Conservation (phyloP, 2,113 vertebrate species). For the Phrynocephalus versicolor region DNA sequence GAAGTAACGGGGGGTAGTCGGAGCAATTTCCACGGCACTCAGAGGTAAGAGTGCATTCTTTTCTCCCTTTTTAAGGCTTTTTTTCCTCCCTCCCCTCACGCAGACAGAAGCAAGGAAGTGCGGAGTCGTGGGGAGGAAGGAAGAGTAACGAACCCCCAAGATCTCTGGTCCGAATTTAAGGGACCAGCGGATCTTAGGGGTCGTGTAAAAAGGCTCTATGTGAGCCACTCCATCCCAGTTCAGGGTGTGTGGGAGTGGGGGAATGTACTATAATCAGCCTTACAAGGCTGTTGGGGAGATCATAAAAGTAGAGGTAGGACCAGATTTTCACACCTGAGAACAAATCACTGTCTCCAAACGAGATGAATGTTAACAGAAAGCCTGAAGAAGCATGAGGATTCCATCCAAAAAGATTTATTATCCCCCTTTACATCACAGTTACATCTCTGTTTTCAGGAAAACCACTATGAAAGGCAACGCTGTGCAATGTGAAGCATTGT, state of each 20-base stretch:
- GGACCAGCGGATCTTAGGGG: too few relatives aligned
- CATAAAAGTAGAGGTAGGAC: not conserved
- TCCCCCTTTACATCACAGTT: not conserved
- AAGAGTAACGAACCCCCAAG: too few relatives aligned
- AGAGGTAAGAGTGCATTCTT: too few relatives aligned
- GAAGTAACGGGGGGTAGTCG: too few relatives aligned
- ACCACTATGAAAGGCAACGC: conserved; percentile 52
- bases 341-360: not conserved
- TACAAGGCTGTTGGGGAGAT: not conserved
- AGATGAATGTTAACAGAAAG: not conserved
- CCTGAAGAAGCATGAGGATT: not conserved
- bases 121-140: too few relatives aligned
- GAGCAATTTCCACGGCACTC: too few relatives aligned
- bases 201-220: too few relatives aligned
- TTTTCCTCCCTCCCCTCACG: too few relatives aligned
- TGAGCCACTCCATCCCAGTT: not conserved
- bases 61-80: too few relatives aligned
- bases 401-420: not conserved
- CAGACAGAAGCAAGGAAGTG: too few relatives aligned
- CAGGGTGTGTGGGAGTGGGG: too few relatives aligned
- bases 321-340: not conserved
- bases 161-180: too few relatives aligned
- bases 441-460: conserved; percentile 3
- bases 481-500: conserved; percentile 54
- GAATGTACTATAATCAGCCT: not conserved